Conservation (phyloP, 2,113 vertebrate species). For the Sakesphorus luctuosus region DNA sequence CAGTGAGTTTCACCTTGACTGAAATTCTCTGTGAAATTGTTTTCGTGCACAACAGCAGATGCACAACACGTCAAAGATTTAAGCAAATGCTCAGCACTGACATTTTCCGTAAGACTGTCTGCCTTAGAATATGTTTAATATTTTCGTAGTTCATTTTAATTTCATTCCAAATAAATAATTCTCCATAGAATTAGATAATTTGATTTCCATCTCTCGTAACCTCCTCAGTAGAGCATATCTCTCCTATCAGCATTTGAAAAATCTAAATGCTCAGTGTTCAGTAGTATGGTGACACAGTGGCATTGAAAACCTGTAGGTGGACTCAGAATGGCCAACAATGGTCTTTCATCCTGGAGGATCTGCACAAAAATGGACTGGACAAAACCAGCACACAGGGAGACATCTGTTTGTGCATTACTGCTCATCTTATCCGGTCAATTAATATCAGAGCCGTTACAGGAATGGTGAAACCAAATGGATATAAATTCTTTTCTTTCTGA, state of each 20-base stretch:
- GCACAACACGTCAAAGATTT: neutral
- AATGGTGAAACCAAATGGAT: neutral
- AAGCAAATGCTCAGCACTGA: accelerated
- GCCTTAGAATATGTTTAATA: neutral
- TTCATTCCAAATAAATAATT: neutral
- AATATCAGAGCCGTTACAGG: neutral
- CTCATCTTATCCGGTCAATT: neutral
- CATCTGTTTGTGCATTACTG: neutral
- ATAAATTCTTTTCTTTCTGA: neutral
- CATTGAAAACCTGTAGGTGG: accelerated
- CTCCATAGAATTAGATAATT: neutral
- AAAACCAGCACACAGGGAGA: accelerated
- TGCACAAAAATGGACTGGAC: neutral
- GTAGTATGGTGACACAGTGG: neutral
- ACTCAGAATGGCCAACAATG: neutral
- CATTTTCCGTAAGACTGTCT: neutral
- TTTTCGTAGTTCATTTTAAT: neutral
- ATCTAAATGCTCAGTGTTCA: neutral
- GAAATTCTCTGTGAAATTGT: neutral
- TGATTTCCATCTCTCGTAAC: neutral
- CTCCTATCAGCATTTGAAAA: neutral
- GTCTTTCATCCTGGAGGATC: neutral
- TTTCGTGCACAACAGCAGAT: neutral
- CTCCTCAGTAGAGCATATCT: neutral
- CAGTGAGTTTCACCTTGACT: neutral